phyloP scores from a whole-genome alignment of 2,797 vertebrate species.

The Notolepis coatsorum region DNA sequence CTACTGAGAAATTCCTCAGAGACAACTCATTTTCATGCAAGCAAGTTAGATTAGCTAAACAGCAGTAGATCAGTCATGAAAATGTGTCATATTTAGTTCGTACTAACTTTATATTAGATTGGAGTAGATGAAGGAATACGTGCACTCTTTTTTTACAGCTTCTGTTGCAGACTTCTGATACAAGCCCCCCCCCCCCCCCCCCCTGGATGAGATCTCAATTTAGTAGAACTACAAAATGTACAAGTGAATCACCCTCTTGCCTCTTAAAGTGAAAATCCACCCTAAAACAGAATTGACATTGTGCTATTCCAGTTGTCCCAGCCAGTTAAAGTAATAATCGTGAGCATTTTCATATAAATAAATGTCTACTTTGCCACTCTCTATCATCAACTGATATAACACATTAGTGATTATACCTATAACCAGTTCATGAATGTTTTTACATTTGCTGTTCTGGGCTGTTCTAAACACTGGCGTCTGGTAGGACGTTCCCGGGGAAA shows the following conservation, averaged over 20 bases:
- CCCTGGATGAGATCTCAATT: constrained; percentile 10
- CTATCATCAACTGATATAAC: too few relatives aligned
- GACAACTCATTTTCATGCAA: constrained; percentile 10
- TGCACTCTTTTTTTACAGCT: constrained; percentile 21
- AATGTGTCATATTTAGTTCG: constrained; percentile 4
- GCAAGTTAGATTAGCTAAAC: constrained; percentile 20
- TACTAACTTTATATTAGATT: constrained; percentile 12
- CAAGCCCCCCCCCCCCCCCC: neutral
- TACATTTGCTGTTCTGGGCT: too few relatives aligned
- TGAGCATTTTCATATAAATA: too few relatives aligned
- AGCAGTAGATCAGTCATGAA: constrained; percentile 8
- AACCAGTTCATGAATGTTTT: too few relatives aligned
- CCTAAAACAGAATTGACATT: too few relatives aligned
- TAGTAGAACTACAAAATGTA: constrained; percentile 28
- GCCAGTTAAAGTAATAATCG: too few relatives aligned
- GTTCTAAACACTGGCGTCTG: too few relatives aligned
- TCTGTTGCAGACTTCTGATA: constrained; percentile 12
- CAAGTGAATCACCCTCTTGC: constrained; percentile 22
- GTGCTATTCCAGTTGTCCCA: too few relatives aligned
- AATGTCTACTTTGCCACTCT: too few relatives aligned
- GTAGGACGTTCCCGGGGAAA: too few relatives aligned
- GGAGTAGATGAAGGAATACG: constrained; percentile 7
- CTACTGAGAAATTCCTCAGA: constrained; percentile 1
- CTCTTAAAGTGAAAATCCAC: too few relatives aligned
- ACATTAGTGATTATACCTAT: too few relatives aligned